phyloP scores from a whole-genome alignment of 2,113 vertebrate species.

The Cichladusa arquata region DNA sequence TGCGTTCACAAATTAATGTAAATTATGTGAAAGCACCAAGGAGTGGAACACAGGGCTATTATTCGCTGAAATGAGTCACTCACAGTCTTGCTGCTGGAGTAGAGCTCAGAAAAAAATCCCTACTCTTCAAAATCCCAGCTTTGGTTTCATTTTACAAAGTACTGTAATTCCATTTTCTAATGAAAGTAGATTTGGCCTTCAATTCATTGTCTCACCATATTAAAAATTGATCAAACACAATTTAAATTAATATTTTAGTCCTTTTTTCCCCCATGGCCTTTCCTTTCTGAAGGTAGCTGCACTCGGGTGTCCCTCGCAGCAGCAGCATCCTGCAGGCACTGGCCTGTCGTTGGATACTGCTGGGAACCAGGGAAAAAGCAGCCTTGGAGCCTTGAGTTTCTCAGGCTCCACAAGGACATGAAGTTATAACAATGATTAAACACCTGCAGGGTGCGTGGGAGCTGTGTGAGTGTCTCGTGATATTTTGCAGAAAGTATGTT shows the following conservation, averaged over 20 bases:
- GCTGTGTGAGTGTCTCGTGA: no score
- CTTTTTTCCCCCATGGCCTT: neutral
- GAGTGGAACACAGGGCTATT: conserved; percentile 29
- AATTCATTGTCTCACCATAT: neutral
- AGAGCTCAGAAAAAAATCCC: neutral
- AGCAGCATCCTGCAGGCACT: neutral
- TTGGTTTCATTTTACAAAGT: neutral
- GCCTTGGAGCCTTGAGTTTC: no score
- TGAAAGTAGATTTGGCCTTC: neutral
- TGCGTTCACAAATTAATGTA: conserved; percentile 49
- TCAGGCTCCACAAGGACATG: no score
- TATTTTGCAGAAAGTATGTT: no score
- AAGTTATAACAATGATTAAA: no score
- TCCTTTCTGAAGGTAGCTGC: neutral
- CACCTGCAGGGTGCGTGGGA: no score
- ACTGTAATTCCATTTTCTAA: neutral
- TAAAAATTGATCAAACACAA: conserved; percentile 23
- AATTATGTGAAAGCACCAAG: conserved; percentile 28
- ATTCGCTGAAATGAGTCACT: conserved; percentile 26
- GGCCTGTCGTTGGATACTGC: no score
- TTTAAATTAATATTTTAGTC: conserved; percentile 32
- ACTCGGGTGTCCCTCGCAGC: fast-evolving
- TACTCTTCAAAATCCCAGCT: neutral
- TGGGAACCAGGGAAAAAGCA: no score
- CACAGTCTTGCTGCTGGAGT: neutral